phyloP scores from a whole-genome alignment of 2,797 vertebrate genomes.

The Melanotaenia maccullochi region DNA sequence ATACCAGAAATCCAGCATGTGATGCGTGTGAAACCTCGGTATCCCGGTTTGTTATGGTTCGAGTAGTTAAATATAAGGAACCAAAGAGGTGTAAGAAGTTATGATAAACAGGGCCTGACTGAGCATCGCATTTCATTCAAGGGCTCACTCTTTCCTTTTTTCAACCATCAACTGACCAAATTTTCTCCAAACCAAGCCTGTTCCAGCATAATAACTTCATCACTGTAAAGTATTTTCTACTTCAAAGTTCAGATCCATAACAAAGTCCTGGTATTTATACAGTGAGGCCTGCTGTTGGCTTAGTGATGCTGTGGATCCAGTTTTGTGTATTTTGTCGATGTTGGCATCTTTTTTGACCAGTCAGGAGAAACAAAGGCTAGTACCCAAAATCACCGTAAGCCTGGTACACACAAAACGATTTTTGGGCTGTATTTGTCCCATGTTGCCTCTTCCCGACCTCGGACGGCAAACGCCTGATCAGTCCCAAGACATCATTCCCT shows the following conservation, averaged over 20 bases:
- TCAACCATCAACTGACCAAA: background rate
- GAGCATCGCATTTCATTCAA: background rate
- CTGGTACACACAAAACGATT: too few relatives aligned
- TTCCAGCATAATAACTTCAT: background rate
- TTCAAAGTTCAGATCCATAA: background rate
- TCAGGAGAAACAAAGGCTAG: too few relatives aligned
- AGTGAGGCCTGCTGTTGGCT: background rate
- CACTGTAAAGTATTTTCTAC: conserved; percentile 4
- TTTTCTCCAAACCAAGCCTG: background rate
- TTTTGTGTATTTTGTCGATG: background rate
- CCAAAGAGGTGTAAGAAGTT: background rate
- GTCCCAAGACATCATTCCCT: too few relatives aligned
- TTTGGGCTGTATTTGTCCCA: too few relatives aligned
- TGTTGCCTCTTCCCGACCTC: too few relatives aligned
- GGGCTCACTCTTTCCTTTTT: background rate
- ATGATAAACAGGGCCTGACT: background rate
- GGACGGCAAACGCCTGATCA: too few relatives aligned
- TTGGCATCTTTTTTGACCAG: background rate
- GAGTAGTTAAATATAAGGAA: background rate
- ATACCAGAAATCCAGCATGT: background rate
- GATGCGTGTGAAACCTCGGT: background rate
- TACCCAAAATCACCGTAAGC: too few relatives aligned
- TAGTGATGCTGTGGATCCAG: background rate
- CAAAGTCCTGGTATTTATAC: background rate
- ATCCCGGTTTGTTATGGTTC: background rate